Evolutionary conservation across 2,113 vertebrate genomes (phyloP).

Genomic region (Aspidoscelis tigris): DNA sequence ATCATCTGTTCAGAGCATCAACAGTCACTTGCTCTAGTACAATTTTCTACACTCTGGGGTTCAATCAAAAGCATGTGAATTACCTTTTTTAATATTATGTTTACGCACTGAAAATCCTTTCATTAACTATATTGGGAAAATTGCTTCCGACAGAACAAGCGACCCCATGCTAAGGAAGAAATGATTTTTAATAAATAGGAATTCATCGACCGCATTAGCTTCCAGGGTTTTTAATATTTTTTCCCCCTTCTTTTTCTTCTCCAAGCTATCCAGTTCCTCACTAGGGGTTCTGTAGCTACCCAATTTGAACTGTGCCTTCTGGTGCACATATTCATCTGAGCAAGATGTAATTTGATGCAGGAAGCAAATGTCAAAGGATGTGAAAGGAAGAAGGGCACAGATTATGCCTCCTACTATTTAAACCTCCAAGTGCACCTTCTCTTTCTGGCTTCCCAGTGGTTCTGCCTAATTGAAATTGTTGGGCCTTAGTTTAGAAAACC

Average conservation of each 20-base stretch:
- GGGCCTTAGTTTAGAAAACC: neutral
- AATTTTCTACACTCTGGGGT: conserved; percentile 51
- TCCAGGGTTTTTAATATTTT: conserved; percentile 46
- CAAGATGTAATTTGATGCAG: conserved; percentile 10
- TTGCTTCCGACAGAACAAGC: conserved; percentile 70
- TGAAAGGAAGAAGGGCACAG: too few relatives aligned
- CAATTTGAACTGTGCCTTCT: conserved; percentile 2
- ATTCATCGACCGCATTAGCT: conserved; percentile 60
- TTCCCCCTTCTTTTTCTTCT: conserved; percentile 46
- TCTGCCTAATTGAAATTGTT: neutral
- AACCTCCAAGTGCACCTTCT: neutral
- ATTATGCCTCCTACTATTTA: too few relatives aligned
- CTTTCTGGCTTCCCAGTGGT: neutral
- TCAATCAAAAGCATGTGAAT: conserved; percentile 55
- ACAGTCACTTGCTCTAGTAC: conserved; percentile 61
- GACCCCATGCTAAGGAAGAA: conserved; percentile 48
- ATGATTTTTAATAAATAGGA: conserved; percentile 72
- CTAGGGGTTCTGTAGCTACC: conserved; percentile 16
- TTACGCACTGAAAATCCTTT: conserved; percentile 67
- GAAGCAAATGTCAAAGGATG: conserved; percentile 36
- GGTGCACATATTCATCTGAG: conserved; percentile 44
- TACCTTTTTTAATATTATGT: conserved; percentile 62
- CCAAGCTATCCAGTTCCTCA: conserved; percentile 1
- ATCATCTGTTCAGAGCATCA: conserved; percentile 3
- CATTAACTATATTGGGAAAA: conserved; percentile 70